phyloP scores from a whole-genome alignment of 2,113 vertebrate species.

The Regulus satrapa region DNA sequence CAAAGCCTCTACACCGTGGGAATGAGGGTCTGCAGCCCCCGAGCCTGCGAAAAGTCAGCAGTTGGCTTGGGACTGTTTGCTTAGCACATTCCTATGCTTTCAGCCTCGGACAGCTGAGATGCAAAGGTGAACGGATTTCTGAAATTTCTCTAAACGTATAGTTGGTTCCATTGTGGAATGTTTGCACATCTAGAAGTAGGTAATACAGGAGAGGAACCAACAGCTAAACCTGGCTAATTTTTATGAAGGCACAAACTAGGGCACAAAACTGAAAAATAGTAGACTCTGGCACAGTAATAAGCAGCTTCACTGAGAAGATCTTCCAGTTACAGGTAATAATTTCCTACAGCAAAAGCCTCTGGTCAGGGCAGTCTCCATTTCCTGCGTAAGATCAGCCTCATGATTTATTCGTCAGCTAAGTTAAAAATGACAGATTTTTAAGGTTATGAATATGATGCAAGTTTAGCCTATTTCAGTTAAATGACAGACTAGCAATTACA shows the following conservation, averaged over 20 bases:
- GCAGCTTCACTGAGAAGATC: background rate
- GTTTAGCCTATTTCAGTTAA: background rate
- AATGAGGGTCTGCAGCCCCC: background rate
- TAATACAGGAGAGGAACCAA: background rate
- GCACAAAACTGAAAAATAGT: background rate
- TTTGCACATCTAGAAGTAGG: background rate
- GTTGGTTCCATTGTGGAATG: background rate
- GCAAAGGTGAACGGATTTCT: background rate
- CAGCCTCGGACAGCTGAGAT: background rate
- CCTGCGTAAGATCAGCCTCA: background rate
- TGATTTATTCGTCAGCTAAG: background rate
- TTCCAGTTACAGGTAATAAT: fast-evolving
- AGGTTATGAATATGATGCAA: background rate
- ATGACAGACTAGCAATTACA: background rate
- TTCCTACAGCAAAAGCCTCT: background rate
- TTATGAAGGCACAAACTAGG: background rate
- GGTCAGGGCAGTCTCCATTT: background rate
- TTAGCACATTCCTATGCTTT: background rate
- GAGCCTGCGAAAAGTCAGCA: background rate
- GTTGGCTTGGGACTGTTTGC: background rate
- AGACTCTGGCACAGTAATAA: background rate
- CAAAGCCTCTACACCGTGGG: background rate
- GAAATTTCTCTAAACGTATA: background rate
- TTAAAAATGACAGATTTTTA: background rate
- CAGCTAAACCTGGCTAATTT: background rate